Percentiles rank a stretch among this genome's conserved stretches.
phyloP scores from a whole-genome alignment of 2,797 vertebrate species.

The Trachops cirrhosus region DNA sequence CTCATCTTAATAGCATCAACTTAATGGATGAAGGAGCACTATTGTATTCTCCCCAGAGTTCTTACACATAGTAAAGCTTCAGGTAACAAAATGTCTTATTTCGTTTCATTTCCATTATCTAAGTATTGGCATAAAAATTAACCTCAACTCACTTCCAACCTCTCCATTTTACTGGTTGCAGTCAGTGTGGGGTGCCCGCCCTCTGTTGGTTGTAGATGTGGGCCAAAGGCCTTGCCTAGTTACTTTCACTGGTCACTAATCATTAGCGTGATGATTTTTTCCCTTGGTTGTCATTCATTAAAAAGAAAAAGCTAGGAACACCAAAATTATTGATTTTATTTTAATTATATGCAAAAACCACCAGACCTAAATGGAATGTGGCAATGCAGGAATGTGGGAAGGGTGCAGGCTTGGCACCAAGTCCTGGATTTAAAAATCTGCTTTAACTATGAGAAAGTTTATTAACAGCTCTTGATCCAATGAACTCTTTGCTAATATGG shows the following conservation, averaged over 20 bases:
- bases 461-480: not conserved
- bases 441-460: not conserved
- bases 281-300: not conserved
- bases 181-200: not conserved
- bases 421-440: not conserved
- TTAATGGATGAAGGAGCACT: conserved; percentile 17
- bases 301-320: not conserved
- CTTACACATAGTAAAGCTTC: not conserved
- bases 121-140: not conserved
- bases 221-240: not conserved
- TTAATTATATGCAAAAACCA: not conserved
- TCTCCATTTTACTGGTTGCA: not conserved
- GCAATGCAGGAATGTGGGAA: not conserved
- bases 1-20: conserved; percentile 64
- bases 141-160: not conserved
- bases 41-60: not conserved
- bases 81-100: conserved; percentile 3
- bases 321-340: not conserved
- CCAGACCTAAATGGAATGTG: not conserved
- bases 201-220: not conserved
- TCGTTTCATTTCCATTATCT: not conserved
- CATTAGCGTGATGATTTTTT: not conserved
- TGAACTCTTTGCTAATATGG: not conserved
- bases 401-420: not conserved
- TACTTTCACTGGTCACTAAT: not conserved